Conservation (phyloP, 1,140 invertebrate species). For the Portunus trituberculatus region DNA sequence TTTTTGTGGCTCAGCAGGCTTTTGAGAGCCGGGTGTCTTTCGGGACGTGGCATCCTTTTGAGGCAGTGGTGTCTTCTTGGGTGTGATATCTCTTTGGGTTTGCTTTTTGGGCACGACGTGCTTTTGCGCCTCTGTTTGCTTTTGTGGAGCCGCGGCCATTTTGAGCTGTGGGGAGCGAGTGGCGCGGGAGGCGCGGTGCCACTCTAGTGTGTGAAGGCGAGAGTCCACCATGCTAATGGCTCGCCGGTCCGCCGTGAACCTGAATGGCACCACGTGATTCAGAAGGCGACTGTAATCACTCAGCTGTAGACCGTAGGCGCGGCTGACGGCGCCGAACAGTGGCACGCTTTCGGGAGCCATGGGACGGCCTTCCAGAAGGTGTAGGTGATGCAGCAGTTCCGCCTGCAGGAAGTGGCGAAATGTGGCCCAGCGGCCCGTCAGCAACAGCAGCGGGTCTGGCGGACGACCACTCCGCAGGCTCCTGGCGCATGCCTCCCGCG, state of each 20-base stretch:
- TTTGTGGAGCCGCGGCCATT: background rate
- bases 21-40: no score
- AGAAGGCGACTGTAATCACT: slow-evolving; percentile 67
- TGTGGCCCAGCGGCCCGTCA: slow-evolving; percentile 65
- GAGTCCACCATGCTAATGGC: slow-evolving; percentile 70
- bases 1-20: background rate
- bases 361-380: slow-evolving; percentile 59
- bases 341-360: slow-evolving; percentile 54
- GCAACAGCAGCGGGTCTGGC: slow-evolving; percentile 58
- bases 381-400: slow-evolving; percentile 65
- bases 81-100: background rate
- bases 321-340: slow-evolving; percentile 46
- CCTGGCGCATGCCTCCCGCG: slow-evolving; percentile 53
- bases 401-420: slow-evolving; percentile 71
- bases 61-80: background rate
- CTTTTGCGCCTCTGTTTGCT: background rate
- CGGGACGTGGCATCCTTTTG: background rate
- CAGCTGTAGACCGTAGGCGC: slow-evolving; percentile 55
- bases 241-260: slow-evolving; percentile 64
- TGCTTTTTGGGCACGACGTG: background rate
- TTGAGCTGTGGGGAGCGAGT: background rate
- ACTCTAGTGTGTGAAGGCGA: slow-evolving; percentile 71
- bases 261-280: slow-evolving; percentile 67
- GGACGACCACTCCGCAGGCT: slow-evolving; percentile 51
- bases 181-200: slow-evolving; percentile 54